Evolutionary conservation across 2,888 invertebrate species (phyloP), one percentile per base, ranked within the genome.

Genomic region (Craniophora ligustri): DNA sequence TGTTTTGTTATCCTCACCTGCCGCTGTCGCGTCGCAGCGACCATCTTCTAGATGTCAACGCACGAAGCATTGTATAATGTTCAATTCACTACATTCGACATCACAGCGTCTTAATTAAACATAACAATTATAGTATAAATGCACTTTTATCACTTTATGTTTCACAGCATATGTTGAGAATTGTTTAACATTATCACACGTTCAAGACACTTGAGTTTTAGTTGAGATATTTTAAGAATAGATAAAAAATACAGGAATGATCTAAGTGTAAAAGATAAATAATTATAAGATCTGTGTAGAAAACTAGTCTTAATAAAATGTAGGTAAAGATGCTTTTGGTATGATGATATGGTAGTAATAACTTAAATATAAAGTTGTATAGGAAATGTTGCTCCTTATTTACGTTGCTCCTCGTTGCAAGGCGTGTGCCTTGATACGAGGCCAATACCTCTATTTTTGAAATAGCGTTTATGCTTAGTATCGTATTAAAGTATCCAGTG

Each of bases 21-120:
- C 79, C 90, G 68, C 92, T 93, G 72, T 94, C 93, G 5, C 94
- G 84, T 41, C 93, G 83, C 69, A 93, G 75, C 48, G 94, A 92
- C 93, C 94, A 94, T 62, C 92, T 78, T 35, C 93, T 84, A 31
- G 91, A 90, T 13, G 94, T 92, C 44, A 92, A 75, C 15, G 93
- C 91, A 15, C 93, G 88, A 23, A 94, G 70, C 94, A 94, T 94
- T 41, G 63, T 79, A 57, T 69, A 75, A 64, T 50, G 53, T 75
- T 73, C 63, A 79, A 75, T 71, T 48, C 75, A 73, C 68, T 53
- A 66, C 54, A 59, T 31, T 70, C 64, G 76, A 55, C 51, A 74
- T 63, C 57, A 62, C 67, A 45, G 26, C 41, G 48, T 18, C 32
- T 23, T 44, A 57, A 41, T 61, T 62, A 63, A 68, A 55, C 45